These are phyloP conservation scores for Porphyrio hochstetteri DNA, from an alignment of 2,113 vertebrate genomes.

Conservation along the genomic window DNA sequence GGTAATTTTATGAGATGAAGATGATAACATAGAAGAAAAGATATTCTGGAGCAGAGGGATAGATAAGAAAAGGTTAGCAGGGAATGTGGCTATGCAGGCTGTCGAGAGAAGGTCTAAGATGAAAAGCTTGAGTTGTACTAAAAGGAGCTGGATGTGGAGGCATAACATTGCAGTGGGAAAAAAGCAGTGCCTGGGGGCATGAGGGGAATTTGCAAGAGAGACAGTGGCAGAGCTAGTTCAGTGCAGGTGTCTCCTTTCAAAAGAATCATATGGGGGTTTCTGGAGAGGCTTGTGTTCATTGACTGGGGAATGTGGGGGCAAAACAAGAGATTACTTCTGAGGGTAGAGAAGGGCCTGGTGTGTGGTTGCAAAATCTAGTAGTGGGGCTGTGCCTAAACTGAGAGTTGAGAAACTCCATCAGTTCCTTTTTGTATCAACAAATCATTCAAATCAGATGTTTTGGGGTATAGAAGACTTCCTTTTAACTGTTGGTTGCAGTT, in stretches of 20 bases:
- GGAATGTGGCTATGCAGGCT: not conserved
- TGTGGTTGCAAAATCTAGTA: not conserved
- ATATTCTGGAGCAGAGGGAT: not conserved
- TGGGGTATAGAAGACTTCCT: not conserved
- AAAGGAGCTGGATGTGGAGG: not conserved
- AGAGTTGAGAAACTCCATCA: not conserved
- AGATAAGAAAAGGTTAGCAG: not conserved
- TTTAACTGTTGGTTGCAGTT: not conserved
- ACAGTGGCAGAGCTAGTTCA: not conserved
- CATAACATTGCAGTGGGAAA: not conserved
- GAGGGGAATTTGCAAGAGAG: not conserved
- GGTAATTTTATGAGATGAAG: not conserved
- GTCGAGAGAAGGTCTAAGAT: not conserved
- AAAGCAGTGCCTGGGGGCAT: not conserved
- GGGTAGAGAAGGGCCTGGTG: not conserved
- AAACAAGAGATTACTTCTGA: not conserved
- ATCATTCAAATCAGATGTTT: not conserved
- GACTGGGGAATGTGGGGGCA: accelerated
- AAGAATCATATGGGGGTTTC: not conserved
- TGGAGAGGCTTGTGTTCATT: not conserved
- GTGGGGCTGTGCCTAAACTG: not conserved
- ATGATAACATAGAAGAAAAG: not conserved
- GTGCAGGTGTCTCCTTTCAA: not conserved
- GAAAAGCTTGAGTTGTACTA: not conserved
- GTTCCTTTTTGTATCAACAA: not conserved